phyloP scores from a whole-genome alignment of 35 echinoderm and acorn worm genomes.

The Ophiothrix spiculata region DNA sequence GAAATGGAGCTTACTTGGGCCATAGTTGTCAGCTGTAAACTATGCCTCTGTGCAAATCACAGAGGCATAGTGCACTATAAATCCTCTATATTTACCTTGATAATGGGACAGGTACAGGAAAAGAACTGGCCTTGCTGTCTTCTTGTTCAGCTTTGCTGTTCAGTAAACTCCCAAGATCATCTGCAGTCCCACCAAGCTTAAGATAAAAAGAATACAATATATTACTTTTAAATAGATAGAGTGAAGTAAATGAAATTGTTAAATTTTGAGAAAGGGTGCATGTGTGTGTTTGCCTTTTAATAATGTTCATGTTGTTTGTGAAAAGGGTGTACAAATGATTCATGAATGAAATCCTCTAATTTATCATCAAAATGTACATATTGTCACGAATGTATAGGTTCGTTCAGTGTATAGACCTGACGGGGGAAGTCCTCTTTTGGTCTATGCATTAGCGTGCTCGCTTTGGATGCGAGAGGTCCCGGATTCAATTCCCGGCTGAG shows the following conservation, averaged over 20 bases:
- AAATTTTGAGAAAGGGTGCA: neutral
- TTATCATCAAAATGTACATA: too few relatives aligned
- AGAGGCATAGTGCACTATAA: neutral
- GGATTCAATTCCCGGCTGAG: too few relatives aligned
- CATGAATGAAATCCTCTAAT: neutral
- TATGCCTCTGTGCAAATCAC: neutral
- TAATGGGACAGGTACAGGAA: neutral
- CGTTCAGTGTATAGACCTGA: too few relatives aligned
- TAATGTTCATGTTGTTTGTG: neutral
- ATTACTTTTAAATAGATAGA: slow-evolving; percentile 3
- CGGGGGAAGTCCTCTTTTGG: too few relatives aligned
- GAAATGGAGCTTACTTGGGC: neutral
- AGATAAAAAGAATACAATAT: neutral
- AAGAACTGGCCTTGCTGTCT: neutral
- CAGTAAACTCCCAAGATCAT: slow-evolving; percentile 23
- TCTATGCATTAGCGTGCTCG: too few relatives aligned
- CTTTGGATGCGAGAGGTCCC: too few relatives aligned
- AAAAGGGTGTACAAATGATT: neutral
- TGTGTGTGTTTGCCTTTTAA: neutral
- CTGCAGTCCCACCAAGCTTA: neutral
- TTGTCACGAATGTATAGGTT: too few relatives aligned
- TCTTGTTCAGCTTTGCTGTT: slow-evolving; percentile 27
- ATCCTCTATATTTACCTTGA: slow-evolving; percentile 10
- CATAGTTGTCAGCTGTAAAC: neutral
- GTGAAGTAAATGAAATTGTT: neutral